Evolutionary conservation across 2,113 vertebrate genomes (phyloP), one percentile per base, ranked within the genome.

Genomic region (Pardalotus punctatus): DNA sequence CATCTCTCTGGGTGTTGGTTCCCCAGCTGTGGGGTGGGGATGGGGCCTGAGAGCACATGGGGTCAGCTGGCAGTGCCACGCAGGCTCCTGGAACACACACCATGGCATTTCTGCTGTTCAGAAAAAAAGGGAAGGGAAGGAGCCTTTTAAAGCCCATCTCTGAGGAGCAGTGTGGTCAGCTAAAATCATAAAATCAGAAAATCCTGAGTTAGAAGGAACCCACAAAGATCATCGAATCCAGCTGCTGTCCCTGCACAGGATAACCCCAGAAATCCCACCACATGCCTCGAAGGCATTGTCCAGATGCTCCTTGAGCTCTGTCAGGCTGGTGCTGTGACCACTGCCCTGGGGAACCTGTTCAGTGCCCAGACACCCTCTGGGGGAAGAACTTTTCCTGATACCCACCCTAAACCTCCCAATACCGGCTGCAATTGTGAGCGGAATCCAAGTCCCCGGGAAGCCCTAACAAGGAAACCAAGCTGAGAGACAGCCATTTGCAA

Each of bases 81-180:
- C 19, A 28, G 43, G 33, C 1, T 5, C 17, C 31, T 43, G 31
- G 42, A 54, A 3, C 23, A 21, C 36, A 2, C 3, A 0, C 5
- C 9, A n/a, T 25, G 21, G 10, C 45, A 25, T 57, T 74, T 56
- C 62, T 65, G 14, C 45, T 19, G 12, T 48, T 82, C 14, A 56
- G 5, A 66, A 47, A 7, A 47, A 8, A 2, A 14, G 51, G 54
- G 36, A 51, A 27, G 27, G 42, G 42, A 69, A 33, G 18, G 13
- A 45, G 10, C 12, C 1, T 74, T 22, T 62, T 3, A 2, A 85
- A 91, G 64, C 11, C 8, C 17, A 4, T 35, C 33, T 70, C 66
- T 40, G 35, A 64, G 64, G 60, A 64, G 47, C 19, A 0, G 47
- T 23, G 8, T 1, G 12, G 47, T 69, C 57, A 45, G 24, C 40